phyloP scores from a whole-genome alignment of 1,140 invertebrate genomes.

The Zaprionus africanus region DNA sequence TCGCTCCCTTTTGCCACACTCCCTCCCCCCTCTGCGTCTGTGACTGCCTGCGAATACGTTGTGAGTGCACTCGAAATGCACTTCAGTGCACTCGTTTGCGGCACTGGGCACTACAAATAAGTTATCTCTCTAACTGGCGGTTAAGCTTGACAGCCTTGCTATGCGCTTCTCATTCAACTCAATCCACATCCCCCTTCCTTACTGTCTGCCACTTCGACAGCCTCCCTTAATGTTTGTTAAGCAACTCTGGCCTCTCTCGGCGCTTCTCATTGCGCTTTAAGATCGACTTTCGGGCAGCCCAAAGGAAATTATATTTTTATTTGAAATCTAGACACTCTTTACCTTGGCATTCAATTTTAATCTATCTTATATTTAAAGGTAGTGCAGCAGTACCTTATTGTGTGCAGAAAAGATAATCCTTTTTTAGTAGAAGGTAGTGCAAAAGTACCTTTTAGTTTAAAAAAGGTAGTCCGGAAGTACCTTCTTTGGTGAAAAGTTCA shows the following conservation, averaged over 20 bases:
- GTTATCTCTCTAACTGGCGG: slow-evolving; percentile 20
- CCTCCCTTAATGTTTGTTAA: background rate
- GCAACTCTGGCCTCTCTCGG: background rate
- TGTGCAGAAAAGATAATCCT: too few species aligned
- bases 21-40: background rate
- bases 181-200: background rate
- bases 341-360: too few species aligned
- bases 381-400: too few species aligned
- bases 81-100: slow-evolving; percentile 28
- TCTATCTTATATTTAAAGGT: too few species aligned
- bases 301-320: too few species aligned
- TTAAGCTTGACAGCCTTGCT: slow-evolving; percentile 33
- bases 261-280: slow-evolving; percentile 3
- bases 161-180: slow-evolving; percentile 32
- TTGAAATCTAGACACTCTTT: too few species aligned
- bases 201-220: background rate
- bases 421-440: too few species aligned
- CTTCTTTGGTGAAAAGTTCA: too few species aligned
- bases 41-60: background rate
- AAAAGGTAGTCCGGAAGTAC: too few species aligned
- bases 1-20: background rate
- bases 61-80: slow-evolving; percentile 40
- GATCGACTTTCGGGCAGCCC: background rate
- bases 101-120: slow-evolving; percentile 37
- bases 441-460: too few species aligned